These are phyloP conservation scores for Smutsia temminckii DNA, from an alignment of 2,797 vertebrate genomes.

Conservation along the genomic window DNA sequence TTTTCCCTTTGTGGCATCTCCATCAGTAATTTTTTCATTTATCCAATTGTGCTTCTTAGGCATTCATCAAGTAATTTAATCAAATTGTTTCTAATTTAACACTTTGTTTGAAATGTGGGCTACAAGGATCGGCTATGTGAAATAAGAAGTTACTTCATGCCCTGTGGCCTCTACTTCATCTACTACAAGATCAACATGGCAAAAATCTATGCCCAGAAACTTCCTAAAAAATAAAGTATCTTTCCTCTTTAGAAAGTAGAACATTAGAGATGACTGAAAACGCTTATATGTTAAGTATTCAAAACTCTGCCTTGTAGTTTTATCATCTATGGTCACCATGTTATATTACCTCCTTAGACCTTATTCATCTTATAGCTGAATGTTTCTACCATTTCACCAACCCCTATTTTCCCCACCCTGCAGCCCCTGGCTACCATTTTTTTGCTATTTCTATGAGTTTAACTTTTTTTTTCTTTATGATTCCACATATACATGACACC, in stretches of 20 bases:
- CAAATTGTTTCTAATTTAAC: constrained; percentile 9
- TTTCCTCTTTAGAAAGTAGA: neutral
- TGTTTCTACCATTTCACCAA: neutral
- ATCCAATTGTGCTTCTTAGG: neutral
- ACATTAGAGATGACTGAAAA: neutral
- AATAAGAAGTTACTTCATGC: neutral
- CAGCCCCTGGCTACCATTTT: neutral
- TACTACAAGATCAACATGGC: neutral
- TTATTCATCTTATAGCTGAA: neutral
- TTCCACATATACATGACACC: neutral
- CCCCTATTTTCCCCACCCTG: neutral
- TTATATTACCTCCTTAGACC: neutral
- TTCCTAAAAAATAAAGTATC: neutral
- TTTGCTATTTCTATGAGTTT: neutral
- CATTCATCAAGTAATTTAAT: neutral
- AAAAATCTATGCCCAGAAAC: neutral
- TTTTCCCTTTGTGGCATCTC: neutral
- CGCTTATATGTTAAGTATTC: neutral
- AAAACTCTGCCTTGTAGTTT: neutral
- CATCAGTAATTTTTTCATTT: neutral
- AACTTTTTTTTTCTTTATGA: neutral
- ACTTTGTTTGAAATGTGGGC: neutral
- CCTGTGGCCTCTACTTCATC: neutral
- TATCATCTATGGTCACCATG: neutral
- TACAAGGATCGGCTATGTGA: neutral